Base-by-base conservation (phyloP, 1,140 invertebrate species). In the Anadara kagoshimensis region DNA sequence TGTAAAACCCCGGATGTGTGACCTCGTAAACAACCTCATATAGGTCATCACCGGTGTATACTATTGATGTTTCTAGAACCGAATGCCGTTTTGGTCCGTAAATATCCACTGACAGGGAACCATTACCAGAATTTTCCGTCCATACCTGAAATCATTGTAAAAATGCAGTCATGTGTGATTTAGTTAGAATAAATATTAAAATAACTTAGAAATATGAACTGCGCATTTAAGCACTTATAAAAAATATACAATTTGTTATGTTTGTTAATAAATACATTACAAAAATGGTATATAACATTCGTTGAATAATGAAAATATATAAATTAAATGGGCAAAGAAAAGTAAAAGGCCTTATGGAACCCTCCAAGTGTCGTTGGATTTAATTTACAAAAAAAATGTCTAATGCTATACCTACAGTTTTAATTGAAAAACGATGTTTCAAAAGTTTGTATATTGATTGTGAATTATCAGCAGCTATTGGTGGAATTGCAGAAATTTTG, bases 1-100 rank as follows among this genome's bases (percentile, higher is more conserved):
- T 67, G 57, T 88, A 88, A 26, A 81, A 79, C 8, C 86, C 86
- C 11, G 83, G 78, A 24, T 77, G 73, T 29, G 75, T 71, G 11
- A 86, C 85, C 64, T 85, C 83, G 54, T 85, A 87, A 1, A 69
- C 76, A 29, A 88, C 76, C 54, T 85, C 82, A 59, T 86, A 85
- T 10, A 81, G 66, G 49, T 84, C 79, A 59, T 85, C 82, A 18
- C 80, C 83, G 0, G 75, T 80, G 63, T 83, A 85, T 20, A 76
- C 68, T 18, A 86, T 78, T 26, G 73, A 75, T 7, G 81, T 78
- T 49, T 83, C 78, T 5, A 69, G 20, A 1, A 87, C 84, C 18
- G 80, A 69, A 26, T 85, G 78, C 16, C 73, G 57, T 3, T 73
- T 56, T 10, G 83, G 76, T 24, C 86, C 85, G 47, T 83, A 79